Evolutionary conservation across 2,113 vertebrate species (phyloP).

Genomic region (Gymnarchus niloticus): DNA sequence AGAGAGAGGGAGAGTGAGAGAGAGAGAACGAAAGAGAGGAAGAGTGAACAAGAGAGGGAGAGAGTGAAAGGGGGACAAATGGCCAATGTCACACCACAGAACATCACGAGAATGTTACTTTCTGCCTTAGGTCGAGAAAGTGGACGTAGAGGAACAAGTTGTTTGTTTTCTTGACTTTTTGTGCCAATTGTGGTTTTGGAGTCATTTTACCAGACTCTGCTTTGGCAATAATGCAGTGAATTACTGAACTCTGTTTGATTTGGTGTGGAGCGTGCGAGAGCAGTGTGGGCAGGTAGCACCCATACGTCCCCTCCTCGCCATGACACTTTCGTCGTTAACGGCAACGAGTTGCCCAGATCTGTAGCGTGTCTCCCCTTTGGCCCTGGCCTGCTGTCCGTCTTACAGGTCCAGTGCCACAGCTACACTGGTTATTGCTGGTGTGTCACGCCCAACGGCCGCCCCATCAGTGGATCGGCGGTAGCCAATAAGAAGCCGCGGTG

Average conservation of each 20-base stretch:
- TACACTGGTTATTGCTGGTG: constrained; percentile 98
- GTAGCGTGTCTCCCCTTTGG: background rate
- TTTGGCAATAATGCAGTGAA: background rate
- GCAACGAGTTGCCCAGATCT: background rate
- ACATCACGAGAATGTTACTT: background rate
- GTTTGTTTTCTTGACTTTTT: constrained; percentile 5
- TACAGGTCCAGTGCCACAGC: constrained; percentile 91
- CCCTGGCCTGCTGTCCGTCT: background rate
- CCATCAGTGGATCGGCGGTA: constrained; percentile 90
- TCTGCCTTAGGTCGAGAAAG: background rate
- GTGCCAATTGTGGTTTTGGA: constrained; percentile 10
- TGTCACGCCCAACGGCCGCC: constrained; percentile 85
- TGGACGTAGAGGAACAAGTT: background rate
- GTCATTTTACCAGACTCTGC: constrained; percentile 1
- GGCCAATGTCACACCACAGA: background rate
- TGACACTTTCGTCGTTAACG: no score
- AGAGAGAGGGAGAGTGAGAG: no score
- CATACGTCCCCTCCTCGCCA: no score
- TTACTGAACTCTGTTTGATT: background rate
- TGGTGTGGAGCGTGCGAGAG: background rate
- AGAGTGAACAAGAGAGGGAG: no score
- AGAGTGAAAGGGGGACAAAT: background rate
- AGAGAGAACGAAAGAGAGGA: no score
- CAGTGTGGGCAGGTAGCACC: background rate
- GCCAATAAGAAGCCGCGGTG: constrained; percentile 95